These are phyloP conservation scores for Acheta domesticus DNA, from an alignment of 2,888 invertebrate genomes.

Conservation along the genomic window DNA sequence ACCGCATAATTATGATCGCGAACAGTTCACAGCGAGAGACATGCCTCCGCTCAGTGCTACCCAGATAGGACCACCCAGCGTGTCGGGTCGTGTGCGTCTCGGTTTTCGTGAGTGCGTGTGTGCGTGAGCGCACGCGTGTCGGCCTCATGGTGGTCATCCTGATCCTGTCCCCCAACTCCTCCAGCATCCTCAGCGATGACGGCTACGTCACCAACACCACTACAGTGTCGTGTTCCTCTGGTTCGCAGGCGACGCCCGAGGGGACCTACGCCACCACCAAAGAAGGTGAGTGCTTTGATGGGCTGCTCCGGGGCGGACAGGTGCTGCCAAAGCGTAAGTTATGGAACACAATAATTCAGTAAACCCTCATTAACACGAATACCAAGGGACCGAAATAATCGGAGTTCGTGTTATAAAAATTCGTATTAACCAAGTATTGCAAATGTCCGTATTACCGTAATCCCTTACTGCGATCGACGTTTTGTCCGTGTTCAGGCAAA, in stretches of 20 bases:
- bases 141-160: constrained; percentile 67
- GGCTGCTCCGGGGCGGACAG: neutral
- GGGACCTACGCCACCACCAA: constrained; percentile 81
- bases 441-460: too few relatives aligned
- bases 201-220: constrained; percentile 39
- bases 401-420: too few relatives aligned
- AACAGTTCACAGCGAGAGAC: neutral
- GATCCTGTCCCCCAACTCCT: constrained; percentile 49
- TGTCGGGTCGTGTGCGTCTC: neutral
- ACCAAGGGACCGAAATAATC: too few relatives aligned
- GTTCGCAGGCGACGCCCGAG: constrained; percentile 65
- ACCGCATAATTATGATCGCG: neutral
- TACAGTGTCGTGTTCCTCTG: constrained; percentile 43
- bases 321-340: too few relatives aligned
- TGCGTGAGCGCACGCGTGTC: constrained; percentile 35
- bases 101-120: neutral
- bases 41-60: neutral
- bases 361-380: too few relatives aligned
- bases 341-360: too few relatives aligned
- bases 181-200: constrained; percentile 30
- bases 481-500: too few relatives aligned
- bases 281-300: constrained; percentile 63
- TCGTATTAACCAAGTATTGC: too few relatives aligned
- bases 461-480: too few relatives aligned
- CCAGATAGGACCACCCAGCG: neutral